Evolutionary conservation across 1,140 invertebrate species (phyloP), one percentile per base, ranked within the genome.

Genomic region (Myzus persicae): DNA sequence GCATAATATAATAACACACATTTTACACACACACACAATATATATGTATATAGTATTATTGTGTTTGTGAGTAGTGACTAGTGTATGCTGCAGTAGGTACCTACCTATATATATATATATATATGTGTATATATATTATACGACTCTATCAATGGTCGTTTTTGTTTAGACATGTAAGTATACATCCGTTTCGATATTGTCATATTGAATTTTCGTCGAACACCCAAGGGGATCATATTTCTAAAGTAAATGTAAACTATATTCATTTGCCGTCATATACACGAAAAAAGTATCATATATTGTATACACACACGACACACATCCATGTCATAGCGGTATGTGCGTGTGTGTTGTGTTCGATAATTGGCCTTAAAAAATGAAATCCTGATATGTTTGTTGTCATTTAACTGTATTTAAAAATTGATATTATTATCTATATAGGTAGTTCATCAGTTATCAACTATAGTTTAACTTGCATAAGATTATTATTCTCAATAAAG

Each of bases 141-240:
- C 48, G 24, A 36, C 36, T 89, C 22, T 40, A 89, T 89, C 51
- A n/a, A 91, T n/a, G 11, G 90, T 22, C 18, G 31, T 91, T 42
- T 91, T 91, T 91, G 90, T 91, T 91, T 91, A 81, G 67, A 91
- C n/a, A 44, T 91, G 22, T 91, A 81, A 48, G 46, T 54, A 81
- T 46, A 82, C 88, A 82, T 67, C 42, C 93, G 93, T 59, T 67
- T 90, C 46, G 40, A 67, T 67, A 67, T 67, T 76, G 59, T 44
- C 40, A 22, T 87, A 81, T 38, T 46, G 87, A 93, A 51, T 40
- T 36, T 93, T 51, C 38, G 40, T 46, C 92, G 92, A 54, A 93
- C 82, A 87, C 82, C 89, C 89, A 67, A 90, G 89, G 26, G 36
- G 89, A 90, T 59, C 51, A 67, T 40, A 90, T 67, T 59, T 67